Conservation (phyloP, 1,140 invertebrate genomes). For the Penaeus japonicus region DNA sequence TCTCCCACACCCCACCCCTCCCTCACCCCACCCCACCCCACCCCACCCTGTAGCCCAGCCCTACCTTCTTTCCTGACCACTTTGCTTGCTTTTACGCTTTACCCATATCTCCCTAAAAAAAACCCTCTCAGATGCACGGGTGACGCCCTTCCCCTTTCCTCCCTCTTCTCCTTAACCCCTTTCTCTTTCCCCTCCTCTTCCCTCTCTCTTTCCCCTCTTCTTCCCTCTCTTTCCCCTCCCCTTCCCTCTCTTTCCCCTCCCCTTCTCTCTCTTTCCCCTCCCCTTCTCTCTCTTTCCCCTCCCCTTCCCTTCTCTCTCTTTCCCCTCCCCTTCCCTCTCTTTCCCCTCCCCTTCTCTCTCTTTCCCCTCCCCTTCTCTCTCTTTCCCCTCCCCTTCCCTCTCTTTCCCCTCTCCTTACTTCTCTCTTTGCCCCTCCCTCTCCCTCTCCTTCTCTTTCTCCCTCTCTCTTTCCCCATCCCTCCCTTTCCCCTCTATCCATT, state of each 20-base stretch:
- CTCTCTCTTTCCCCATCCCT: neutral
- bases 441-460: neutral
- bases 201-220: neutral
- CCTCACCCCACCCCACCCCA: neutral
- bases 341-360: neutral
- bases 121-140: neutral
- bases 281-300: neutral
- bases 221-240: neutral
- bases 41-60: neutral
- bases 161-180: neutral
- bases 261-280: neutral
- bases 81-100: neutral
- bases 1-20: neutral
- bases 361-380: neutral
- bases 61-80: neutral
- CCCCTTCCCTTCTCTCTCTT: neutral
- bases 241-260: neutral
- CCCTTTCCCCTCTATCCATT: neutral
- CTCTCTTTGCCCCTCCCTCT: neutral
- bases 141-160: neutral
- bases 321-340: neutral
- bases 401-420: neutral
- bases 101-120: no score
- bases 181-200: neutral
- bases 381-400: no score